Conservation (phyloP, 2,888 invertebrate species). For the Noctua janthina region DNA sequence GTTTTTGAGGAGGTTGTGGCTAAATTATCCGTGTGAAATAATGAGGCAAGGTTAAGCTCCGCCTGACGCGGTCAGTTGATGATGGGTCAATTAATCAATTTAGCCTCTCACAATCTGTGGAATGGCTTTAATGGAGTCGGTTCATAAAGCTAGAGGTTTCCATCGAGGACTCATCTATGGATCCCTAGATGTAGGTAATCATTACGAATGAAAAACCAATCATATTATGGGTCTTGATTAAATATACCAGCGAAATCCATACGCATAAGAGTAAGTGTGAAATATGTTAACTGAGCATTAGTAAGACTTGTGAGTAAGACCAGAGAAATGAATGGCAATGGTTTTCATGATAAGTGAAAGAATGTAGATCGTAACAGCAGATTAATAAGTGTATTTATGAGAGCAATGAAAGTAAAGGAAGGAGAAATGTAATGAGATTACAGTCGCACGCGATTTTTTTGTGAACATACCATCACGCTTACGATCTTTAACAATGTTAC, state of each 20-base stretch:
- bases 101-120: neutral
- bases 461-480: constrained; percentile 48
- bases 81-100: neutral
- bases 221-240: neutral
- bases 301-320: neutral
- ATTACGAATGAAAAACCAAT: neutral
- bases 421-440: constrained; percentile 57
- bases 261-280: neutral
- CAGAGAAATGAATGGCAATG: neutral
- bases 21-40: neutral
- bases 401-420: constrained; percentile 54
- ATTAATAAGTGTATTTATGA: constrained; percentile 14
- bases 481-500: constrained; percentile 32
- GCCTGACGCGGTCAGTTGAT: neutral
- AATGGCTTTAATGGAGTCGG: neutral
- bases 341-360: constrained; percentile 9
- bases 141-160: neutral
- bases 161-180: neutral
- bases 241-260: neutral
- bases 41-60: neutral
- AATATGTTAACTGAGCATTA: neutral
- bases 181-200: neutral
- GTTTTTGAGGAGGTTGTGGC: constrained; percentile 14
- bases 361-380: constrained; percentile 15
- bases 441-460: constrained; percentile 49